A percentile compares a stretch with the other conserved stretches of the same genome.
Conservation (phyloP, 1,140 invertebrate genomes). For the Dinoponera quadriceps region DNA sequence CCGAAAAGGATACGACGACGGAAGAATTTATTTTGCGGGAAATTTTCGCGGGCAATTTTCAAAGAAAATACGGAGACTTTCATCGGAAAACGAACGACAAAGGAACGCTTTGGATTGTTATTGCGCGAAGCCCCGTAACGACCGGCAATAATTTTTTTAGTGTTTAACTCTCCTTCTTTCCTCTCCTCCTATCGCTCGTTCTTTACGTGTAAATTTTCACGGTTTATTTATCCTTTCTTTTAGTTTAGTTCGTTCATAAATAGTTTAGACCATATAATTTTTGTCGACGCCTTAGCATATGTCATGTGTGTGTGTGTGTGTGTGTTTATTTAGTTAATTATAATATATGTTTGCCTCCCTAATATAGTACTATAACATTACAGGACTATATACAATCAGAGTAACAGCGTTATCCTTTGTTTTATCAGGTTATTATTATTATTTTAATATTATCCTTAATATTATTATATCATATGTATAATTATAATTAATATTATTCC, state of each 20-base stretch:
- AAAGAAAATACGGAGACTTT: conserved; percentile 32
- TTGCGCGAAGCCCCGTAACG: background rate
- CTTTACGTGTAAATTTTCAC: conserved; percentile 2
- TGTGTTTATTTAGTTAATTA: conserved; percentile 54
- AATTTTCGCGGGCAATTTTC: background rate
- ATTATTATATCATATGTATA: conserved; percentile 49
- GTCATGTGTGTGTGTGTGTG: background rate
- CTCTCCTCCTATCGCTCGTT: conserved; percentile 28
- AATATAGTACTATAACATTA: conserved; percentile 73
- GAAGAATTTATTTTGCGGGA: background rate
- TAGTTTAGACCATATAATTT: conserved; percentile 28
- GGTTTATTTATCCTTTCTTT: conserved; percentile 3
- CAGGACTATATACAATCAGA: conserved; percentile 82
- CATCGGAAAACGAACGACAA: conserved; percentile 3
- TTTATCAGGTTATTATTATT: conserved; percentile 46
- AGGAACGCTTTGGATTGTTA: background rate
- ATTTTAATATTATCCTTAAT: conserved; percentile 44
- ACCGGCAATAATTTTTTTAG: conserved; percentile 13
- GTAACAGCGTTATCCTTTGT: conserved; percentile 75
- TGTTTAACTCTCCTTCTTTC: conserved; percentile 16
- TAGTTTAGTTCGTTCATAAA: conserved; percentile 24
- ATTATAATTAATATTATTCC: conserved; percentile 46
- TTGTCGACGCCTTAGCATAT: background rate
- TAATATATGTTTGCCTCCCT: conserved; percentile 55
- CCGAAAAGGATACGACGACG: background rate